These are phyloP conservation scores for Athalia cordata DNA, from an alignment of 2,888 invertebrate species.

Conservation along the genomic window DNA sequence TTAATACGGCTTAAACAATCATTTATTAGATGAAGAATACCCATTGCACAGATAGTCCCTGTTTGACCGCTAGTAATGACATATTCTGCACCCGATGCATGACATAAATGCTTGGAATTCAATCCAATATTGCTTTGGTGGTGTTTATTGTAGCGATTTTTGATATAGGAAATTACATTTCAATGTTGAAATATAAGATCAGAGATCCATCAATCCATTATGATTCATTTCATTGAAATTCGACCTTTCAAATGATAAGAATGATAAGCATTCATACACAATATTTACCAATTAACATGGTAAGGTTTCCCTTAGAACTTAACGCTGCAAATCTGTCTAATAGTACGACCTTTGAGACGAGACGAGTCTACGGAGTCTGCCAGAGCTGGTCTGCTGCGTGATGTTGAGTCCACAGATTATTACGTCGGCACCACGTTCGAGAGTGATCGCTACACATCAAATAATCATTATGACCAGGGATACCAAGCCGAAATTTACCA, in stretches of 20 bases:
- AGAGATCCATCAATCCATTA: neutral
- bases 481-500: conserved; percentile 69
- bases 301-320: neutral
- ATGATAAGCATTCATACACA: neutral
- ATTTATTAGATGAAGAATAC: no score
- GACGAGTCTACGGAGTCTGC: conserved; percentile 82
- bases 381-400: conserved; percentile 85
- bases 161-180: no score
- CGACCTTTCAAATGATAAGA: neutral
- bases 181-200: no score
- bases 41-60: neutral
- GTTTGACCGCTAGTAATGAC: neutral
- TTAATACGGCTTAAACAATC: neutral
- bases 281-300: neutral
- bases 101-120: neutral
- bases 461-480: conserved; percentile 65
- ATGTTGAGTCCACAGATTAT: conserved; percentile 84
- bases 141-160: neutral
- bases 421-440: conserved; percentile 76
- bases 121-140: neutral
- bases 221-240: neutral
- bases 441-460: conserved; percentile 65
- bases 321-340: conserved; percentile 44
- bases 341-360: conserved; percentile 75
- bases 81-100: conserved; percentile 15